Percentiles rank a stretch among this genome's conserved stretches.
Conservation (phyloP, 2,888 invertebrate genomes). For the Lymantria dispar region DNA sequence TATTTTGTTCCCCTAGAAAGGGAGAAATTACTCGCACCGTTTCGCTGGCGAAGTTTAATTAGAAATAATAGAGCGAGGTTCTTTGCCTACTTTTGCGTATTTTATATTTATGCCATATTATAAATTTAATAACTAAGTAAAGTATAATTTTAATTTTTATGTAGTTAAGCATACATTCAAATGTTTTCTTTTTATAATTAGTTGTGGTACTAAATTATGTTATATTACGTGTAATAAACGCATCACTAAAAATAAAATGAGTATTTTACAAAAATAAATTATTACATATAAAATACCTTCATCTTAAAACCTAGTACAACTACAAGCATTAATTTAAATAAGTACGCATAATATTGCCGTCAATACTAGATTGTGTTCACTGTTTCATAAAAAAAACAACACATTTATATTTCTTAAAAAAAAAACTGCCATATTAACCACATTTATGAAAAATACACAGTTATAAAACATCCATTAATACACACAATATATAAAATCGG, state of each 20-base stretch:
- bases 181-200: not conserved
- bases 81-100: too few species aligned
- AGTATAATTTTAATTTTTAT: too few species aligned
- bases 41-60: too few species aligned
- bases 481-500: not conserved
- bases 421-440: not conserved
- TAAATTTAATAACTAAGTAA: too few species aligned
- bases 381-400: slow-evolving; percentile 17
- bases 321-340: slow-evolving; percentile 43
- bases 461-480: not conserved
- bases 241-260: slow-evolving; percentile 17
- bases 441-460: not conserved
- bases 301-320: slow-evolving; percentile 42
- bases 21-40: too few species aligned
- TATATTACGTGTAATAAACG: slow-evolving; percentile 3
- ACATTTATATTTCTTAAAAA: not conserved
- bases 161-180: too few species aligned
- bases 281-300: slow-evolving; percentile 29
- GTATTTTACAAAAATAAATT: slow-evolving; percentile 36
- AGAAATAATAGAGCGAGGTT: too few species aligned
- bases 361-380: slow-evolving; percentile 29
- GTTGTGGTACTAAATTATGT: slow-evolving; percentile 6
- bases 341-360: slow-evolving; percentile 50
- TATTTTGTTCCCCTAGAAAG: too few species aligned
- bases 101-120: too few species aligned